These are phyloP conservation scores for Urosaurus nigricauda DNA, from an alignment of 2,797 vertebrate genomes.

Conservation along the genomic window DNA sequence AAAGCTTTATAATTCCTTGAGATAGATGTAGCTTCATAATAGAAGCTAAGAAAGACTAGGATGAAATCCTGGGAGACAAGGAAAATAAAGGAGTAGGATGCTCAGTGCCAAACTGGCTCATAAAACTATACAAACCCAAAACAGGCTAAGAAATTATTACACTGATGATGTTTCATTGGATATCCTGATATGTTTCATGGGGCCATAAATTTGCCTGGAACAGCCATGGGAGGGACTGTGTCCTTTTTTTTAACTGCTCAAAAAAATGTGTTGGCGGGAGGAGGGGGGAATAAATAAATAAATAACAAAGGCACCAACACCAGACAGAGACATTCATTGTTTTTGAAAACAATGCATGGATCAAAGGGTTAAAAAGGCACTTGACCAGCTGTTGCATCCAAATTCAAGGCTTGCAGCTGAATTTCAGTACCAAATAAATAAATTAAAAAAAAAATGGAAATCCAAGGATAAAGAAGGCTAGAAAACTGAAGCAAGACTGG, in stretches of 20 bases:
- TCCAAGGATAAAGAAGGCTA: background rate
- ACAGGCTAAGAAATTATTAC: background rate
- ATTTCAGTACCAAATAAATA: background rate
- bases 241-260: too few species aligned
- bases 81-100: background rate
- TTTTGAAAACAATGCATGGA: too few species aligned
- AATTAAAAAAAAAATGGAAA: background rate
- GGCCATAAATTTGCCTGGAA: background rate
- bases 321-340: too few species aligned
- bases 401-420: background rate
- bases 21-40: background rate
- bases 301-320: too few species aligned
- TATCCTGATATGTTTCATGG: background rate
- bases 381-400: background rate
- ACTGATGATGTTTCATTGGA: background rate
- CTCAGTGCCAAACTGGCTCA: background rate
- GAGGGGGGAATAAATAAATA: too few species aligned
- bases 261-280: too few species aligned
- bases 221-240: background rate
- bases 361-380: too few species aligned
- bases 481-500: background rate
- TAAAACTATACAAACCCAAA: background rate
- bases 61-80: background rate
- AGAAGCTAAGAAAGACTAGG: background rate
- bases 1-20: background rate